phyloP scores from a whole-genome alignment of 1,140 invertebrate species.

The Micrasema minimum region DNA sequence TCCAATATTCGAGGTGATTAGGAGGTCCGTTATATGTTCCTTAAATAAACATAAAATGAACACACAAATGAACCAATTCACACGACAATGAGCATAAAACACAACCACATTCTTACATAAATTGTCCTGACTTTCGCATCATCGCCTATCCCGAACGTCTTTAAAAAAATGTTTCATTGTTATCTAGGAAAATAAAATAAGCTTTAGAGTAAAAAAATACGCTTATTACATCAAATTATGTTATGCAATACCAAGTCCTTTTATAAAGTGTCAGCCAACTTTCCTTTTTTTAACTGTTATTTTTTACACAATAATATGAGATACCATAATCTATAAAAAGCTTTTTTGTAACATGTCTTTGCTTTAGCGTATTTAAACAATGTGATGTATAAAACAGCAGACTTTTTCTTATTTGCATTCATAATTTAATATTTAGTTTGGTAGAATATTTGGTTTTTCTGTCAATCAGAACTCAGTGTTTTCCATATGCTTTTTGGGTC shows the following conservation, averaged over 20 bases:
- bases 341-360: too few species aligned
- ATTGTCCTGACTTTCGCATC: constrained; percentile 47
- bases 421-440: too few species aligned
- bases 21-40: constrained; percentile 39
- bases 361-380: too few species aligned
- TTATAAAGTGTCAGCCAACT: constrained; percentile 7
- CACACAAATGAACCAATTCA: constrained; percentile 44
- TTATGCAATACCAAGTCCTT: not conserved
- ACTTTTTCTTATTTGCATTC: too few species aligned
- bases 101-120: constrained; percentile 42
- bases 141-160: constrained; percentile 31
- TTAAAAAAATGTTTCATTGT: not conserved
- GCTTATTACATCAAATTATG: not conserved
- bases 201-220: not conserved
- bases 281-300: constrained; percentile 14
- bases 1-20: constrained; percentile 11
- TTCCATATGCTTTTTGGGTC: too few species aligned
- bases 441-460: too few species aligned
- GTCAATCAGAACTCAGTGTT: too few species aligned
- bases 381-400: too few species aligned
- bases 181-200: constrained; percentile 1
- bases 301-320: too few species aligned
- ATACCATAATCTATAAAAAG: too few species aligned
- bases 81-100: constrained; percentile 45
- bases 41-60: too few species aligned